Conservation (phyloP, 2,113 vertebrate genomes). For the Centropus bengalensis region DNA sequence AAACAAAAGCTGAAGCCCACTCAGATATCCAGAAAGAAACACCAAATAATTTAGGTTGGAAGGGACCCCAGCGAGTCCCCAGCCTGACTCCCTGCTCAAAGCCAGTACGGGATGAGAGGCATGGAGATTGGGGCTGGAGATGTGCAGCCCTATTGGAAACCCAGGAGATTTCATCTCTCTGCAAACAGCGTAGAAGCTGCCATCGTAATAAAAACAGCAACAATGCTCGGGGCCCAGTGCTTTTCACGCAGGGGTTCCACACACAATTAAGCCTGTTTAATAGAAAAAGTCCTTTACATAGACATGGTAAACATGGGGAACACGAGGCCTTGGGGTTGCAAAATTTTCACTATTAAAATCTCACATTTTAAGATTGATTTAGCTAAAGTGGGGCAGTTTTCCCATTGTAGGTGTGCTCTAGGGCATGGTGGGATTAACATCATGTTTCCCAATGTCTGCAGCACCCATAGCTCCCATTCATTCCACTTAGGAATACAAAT, state of each 20-base stretch:
- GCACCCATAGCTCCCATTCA: background rate
- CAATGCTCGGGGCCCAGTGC: background rate
- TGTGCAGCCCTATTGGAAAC: background rate
- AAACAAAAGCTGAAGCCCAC: background rate
- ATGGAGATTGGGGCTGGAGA: background rate
- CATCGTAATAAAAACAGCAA: background rate
- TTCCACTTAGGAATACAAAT: background rate
- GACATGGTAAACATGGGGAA: background rate
- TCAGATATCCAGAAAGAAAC: background rate
- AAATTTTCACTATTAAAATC: background rate
- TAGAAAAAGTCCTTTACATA: background rate
- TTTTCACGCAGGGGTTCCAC: background rate
- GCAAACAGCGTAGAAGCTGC: background rate
- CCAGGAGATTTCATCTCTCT: background rate
- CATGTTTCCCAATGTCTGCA: fast-evolving
- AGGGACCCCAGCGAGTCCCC: background rate
- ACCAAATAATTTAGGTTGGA: background rate
- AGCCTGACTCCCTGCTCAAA: background rate
- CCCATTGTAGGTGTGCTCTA: background rate
- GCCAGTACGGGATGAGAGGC: background rate
- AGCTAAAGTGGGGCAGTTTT: background rate
- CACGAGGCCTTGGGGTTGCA: background rate
- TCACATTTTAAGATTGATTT: background rate
- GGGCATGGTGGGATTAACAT: background rate
- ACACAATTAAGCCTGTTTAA: background rate